Percentiles rank a stretch among this genome's conserved stretches.
phyloP scores from a whole-genome alignment of 2,797 vertebrate genomes.

The Acanthurus tractus region DNA sequence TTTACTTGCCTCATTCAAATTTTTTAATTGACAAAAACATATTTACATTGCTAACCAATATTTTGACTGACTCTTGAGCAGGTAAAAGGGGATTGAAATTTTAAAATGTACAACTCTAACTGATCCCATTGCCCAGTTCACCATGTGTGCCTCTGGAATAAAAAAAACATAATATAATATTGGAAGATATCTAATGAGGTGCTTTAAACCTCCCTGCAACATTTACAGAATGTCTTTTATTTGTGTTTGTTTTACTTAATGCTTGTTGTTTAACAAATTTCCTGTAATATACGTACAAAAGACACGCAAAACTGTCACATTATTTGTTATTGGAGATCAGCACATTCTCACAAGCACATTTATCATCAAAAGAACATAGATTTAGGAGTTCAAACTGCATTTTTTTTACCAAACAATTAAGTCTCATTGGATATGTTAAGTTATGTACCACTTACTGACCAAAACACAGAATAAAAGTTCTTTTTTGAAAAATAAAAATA shows the following conservation, averaged over 20 bases:
- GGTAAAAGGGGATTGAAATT: conserved; percentile 25
- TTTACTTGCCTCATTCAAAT: conserved; percentile 49
- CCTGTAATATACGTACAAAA: conserved; percentile 72
- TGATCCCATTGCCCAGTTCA: conserved; percentile 38
- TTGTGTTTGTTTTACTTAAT: conserved; percentile 75
- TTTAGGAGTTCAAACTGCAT: conserved; percentile 66
- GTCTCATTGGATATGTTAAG: conserved; percentile 74
- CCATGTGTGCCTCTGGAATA: conserved; percentile 53
- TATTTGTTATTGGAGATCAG: conserved; percentile 64
- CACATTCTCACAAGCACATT: conserved; percentile 72
- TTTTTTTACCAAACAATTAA: conserved; percentile 65
- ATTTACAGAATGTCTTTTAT: conserved; percentile 75
- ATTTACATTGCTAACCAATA: conserved; percentile 31
- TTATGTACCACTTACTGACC: conserved; percentile 78
- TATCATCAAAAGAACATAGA: conserved; percentile 56
- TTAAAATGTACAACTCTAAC: conserved; percentile 40
- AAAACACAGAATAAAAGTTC: conserved; percentile 82
- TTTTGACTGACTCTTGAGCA: conserved; percentile 15
- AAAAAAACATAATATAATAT: conserved; percentile 56
- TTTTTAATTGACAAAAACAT: conserved; percentile 17
- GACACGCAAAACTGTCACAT: conserved; percentile 62
- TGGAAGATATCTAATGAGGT: conserved; percentile 74
- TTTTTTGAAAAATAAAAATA: conserved; percentile 71
- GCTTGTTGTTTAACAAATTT: conserved; percentile 74
- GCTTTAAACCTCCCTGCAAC: conserved; percentile 80